Base-by-base conservation (phyloP, 2,797 vertebrate species). In the Thunnus albacares region DNA sequence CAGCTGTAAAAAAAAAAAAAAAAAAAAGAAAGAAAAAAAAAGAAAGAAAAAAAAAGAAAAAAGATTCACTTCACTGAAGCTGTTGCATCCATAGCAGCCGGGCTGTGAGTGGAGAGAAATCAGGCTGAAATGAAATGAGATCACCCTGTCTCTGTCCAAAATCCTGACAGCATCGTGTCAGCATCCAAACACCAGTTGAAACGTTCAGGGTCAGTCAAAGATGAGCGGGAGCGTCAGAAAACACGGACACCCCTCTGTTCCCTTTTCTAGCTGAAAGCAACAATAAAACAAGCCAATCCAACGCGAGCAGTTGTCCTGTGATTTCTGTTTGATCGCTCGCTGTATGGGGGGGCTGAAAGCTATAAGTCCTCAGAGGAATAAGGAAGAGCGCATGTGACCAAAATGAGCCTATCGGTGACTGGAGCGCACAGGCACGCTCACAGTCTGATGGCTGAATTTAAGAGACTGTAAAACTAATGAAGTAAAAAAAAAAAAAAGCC, bases 341-440 rank as follows among this genome's bases (percentile, higher is more conserved):
- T 87, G 88, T 81, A 80, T 72, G 89, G 79, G 30, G 77, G 77
- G 87, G 79, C 79, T 82, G 85, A 49, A 77, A 87, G 83, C 80
- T 89, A 86, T 87, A 24, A 77, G 76, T 85, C 91, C 88, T 88
- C 85, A 20, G 77, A 70, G 83, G 90, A 90, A 93, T 87, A 94
- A 93, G 95, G 94, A 91, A 84, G 83, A 64, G 89, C 87, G 87
- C 96, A 97, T 91, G 96, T 97, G 97, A 95, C 90, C 76, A 33
- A 4, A 73, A 53, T 0, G 9, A 70, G 76, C 96, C 96, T 93
- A 97, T 96, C 90, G 57, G 80, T 7, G 63, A 81, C 81, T 76
- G 91, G 96, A 95, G 96, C 96, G 91, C 87, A 62, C 91, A 82
- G 75, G 78, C 84, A 80, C 91, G 77, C 85, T 73, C 77, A 26